Base-by-base conservation (phyloP, 2,113 vertebrate species). In the Euleptes europaea region DNA sequence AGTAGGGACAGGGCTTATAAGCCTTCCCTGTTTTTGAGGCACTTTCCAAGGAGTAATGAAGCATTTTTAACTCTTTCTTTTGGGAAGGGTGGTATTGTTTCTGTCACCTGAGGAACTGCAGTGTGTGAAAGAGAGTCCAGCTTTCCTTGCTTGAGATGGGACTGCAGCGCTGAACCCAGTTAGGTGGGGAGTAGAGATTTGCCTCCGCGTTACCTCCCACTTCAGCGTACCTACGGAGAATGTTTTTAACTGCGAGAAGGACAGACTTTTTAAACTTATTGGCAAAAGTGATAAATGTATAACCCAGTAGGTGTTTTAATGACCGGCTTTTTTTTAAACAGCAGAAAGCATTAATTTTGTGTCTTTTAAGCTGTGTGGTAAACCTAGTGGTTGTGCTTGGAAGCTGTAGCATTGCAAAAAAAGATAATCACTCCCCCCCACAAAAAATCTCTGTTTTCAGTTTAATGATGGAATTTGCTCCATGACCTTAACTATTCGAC, bases 251-350 rank as follows among this genome's bases (percentile, higher is more conserved):
- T 38, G 40, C n/a, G 21, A 23, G 1, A 5, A 14, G 21, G 63
- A 15, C 76, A 35, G 40, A 69, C 4, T 40, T 79, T 84, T 72
- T 79, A 65, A 54, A 85, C 44, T 85, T 85, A 85, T 79, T 31
- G 67, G 40, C 78, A 65, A 33, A 79, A 79, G 14, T 28, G 40
- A 26, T 42, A 38, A 49, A 60, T 57, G 19, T 72, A 23, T 40
- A 31, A 28, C 21, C 54, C 31, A 65, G 63, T 54, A 70, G 35
- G 6, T 23, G 60, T 63, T 63, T 63, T 63, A 63, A 75, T 40
- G n/a, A 57, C 51, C 23, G 49, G 13, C 21, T 51, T 69, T n/a
- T 35, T n/a, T 35, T 69, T 71, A 13, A 51, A 63, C 31, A 57
- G 40, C 66, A 71, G 70, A 44, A 28, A 44, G 35, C 47, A 28